Evolutionary conservation across 2,113 vertebrate species (phyloP).

Genomic region (Ibidorhyncha struthersii): DNA sequence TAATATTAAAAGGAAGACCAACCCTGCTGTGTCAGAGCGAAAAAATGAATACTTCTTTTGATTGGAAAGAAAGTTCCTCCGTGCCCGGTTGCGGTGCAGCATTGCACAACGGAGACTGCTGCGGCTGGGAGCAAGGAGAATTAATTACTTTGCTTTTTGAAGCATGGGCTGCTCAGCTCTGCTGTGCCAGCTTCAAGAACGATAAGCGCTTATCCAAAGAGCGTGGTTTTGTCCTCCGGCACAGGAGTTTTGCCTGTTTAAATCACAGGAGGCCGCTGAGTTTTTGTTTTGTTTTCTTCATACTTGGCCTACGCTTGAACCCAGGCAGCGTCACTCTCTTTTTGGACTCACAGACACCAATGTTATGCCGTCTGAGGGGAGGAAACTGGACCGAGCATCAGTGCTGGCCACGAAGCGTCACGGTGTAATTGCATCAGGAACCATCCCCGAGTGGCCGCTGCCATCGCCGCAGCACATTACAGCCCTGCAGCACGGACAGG

Average conservation of each 20-base stretch:
- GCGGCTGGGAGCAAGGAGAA: conserved; percentile 23
- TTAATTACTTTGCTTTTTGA: conserved; percentile 61
- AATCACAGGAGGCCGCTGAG: neutral
- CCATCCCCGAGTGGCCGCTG: neutral
- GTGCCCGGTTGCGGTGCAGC: neutral
- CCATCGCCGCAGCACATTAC: fast-evolving
- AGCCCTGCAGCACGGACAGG: neutral
- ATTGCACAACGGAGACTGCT: conserved; percentile 7
- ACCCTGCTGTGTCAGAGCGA: neutral
- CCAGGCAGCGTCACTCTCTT: neutral
- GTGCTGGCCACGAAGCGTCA: fast-evolving
- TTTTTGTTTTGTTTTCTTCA: neutral
- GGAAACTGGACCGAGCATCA: fast-evolving
- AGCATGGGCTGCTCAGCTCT: conserved; percentile 38
- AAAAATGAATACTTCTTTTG: conserved; percentile 10
- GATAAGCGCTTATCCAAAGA: conserved; percentile 23
- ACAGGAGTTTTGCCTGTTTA: neutral
- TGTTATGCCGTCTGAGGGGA: neutral
- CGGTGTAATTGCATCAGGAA: neutral
- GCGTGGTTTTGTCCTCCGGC: neutral
- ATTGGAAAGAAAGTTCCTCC: conserved; percentile 43
- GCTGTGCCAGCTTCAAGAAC: conserved; percentile 1
- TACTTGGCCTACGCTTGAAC: neutral
- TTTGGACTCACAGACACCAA: neutral
- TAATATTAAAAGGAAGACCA: conserved; percentile 8